Evolutionary conservation across 2,113 vertebrate species (phyloP).

Genomic region (Leptosomus discolor): DNA sequence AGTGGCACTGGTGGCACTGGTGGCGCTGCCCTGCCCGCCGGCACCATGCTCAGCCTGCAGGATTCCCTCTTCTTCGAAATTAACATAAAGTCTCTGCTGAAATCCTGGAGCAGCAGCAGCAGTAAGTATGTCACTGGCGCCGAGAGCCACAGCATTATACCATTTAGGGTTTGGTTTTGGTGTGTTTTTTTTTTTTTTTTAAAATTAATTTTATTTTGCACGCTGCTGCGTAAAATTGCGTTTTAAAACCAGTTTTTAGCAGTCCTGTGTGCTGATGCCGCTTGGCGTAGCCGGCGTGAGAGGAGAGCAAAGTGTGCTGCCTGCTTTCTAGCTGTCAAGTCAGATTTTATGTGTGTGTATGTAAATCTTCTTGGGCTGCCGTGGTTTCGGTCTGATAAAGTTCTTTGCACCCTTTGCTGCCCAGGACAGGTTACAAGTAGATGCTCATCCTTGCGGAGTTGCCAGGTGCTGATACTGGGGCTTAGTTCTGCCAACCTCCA

Average conservation of each 20-base stretch:
- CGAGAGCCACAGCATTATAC: not conserved
- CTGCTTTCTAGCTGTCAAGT: not conserved
- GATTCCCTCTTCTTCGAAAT: conserved; percentile 97
- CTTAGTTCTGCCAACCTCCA: not conserved
- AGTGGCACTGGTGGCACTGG: not conserved
- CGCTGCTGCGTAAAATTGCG: not conserved
- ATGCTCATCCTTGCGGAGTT: not conserved
- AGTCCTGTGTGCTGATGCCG: not conserved
- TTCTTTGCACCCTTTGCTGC: conserved; percentile 6
- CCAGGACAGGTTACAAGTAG: not conserved
- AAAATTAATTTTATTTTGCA: not conserved
- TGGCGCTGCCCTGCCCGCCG: not conserved
- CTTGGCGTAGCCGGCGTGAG: not conserved
- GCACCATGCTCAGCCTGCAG: conserved; percentile 93
- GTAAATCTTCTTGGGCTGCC: not conserved
- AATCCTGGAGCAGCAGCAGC: conserved; percentile 89
- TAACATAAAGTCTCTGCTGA: conserved; percentile 97
- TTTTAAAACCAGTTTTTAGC: not conserved
- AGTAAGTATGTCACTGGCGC: conserved; percentile 79
- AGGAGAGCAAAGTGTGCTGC: not conserved
- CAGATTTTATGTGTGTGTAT: not conserved
- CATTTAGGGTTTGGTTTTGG: not conserved
- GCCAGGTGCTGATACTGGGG: not conserved
- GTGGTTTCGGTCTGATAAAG: not conserved
- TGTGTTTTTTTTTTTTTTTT: not conserved